These are phyloP conservation scores for Scolanthus callimorphus DNA, from an alignment of 92 coral and sea anemone genomes.

Conservation along the genomic window DNA sequence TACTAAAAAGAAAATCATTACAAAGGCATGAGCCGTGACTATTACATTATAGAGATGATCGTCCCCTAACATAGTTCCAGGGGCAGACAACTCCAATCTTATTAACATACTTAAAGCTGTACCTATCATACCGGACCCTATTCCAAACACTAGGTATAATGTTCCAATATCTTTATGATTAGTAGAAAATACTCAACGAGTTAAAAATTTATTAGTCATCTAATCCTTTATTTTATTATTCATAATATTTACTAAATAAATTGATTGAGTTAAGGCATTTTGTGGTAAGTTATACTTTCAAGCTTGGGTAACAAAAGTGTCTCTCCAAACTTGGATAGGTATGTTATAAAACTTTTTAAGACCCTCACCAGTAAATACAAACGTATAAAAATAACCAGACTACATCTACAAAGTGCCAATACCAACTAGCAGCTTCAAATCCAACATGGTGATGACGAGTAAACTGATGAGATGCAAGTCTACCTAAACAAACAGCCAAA, in stretches of 20 bases:
- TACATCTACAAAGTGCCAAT: conserved; percentile 90
- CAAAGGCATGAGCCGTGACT: conserved; percentile 75
- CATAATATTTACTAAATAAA: no score
- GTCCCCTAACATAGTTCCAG: conserved; percentile 86
- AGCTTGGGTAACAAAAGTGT: no score
- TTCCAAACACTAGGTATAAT: conserved; percentile 72
- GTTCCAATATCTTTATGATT: conserved; percentile 81
- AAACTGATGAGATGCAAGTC: conserved; percentile 55
- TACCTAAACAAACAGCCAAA: conserved; percentile 65
- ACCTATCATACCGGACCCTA: conserved; percentile 69
- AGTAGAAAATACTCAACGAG: conserved; percentile 73
- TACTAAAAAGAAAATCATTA: conserved; percentile 71
- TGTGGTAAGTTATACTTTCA: no score
- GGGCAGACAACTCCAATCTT: conserved; percentile 77
- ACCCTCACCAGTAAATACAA: conserved; percentile 66
- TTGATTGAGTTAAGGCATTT: no score
- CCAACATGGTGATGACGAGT: conserved; percentile 63
- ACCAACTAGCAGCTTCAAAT: conserved; percentile 72
- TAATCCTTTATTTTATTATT: no score
- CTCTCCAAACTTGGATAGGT: no score
- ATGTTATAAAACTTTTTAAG: no score
- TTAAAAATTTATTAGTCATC: conserved; percentile 43
- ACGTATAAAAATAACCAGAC: conserved; percentile 75
- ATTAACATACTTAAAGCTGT: conserved; percentile 81
- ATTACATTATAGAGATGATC: conserved; percentile 85